Evolutionary conservation across 2,113 vertebrate genomes (phyloP), one percentile per base, ranked within the genome.

Genomic region (Oreamnos americanus): DNA sequence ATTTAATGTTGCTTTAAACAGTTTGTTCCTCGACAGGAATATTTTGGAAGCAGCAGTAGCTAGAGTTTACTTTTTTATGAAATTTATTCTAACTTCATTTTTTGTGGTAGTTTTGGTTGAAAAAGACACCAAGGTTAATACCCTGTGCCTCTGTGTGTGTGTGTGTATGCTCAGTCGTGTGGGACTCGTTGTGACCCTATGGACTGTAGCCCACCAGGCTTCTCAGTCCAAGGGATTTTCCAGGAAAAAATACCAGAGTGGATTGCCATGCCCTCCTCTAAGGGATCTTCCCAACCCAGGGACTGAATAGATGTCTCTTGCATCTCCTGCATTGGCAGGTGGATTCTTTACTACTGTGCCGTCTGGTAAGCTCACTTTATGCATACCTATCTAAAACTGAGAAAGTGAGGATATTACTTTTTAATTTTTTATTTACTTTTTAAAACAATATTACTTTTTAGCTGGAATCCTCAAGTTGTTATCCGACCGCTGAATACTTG

Each of bases 1-100:
- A 87, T 45, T 98, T 96, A 81, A 57, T 74, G 14, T 97, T 93
- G 43, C 86, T 97, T 94, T 97, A 93, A 97, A 67, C 43, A 96
- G 58, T 3, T 4, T 2, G 0, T 95, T 98, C 91, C 95, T 98
- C 51, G 94, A 90, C 45, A 95, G 36, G 97, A 94, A 57, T 91
- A n/a, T 78, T 97, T 98, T 96, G 87, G 43, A 98, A 97, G 88
- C 39, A 64, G 76, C 90, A 53, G 1, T 93, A 60, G 67, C 67
- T 13, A 6, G 21, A 14, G 87, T 93, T 88, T 94, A 39, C 12
- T 39, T 98, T 39, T 85, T 85, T 51, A 47, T 6, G 1, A 58
- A 15, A 84, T 87, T 96, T 97, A 5, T 55, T 92, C 55, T 82
- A 87, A 2, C 30, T 76, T 97, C 30, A 55, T 53, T 94, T 90